Evolutionary conservation across 2,113 vertebrate species (phyloP), one percentile per base, ranked within the genome.

Genomic region (Nannobrachium achirus): DNA sequence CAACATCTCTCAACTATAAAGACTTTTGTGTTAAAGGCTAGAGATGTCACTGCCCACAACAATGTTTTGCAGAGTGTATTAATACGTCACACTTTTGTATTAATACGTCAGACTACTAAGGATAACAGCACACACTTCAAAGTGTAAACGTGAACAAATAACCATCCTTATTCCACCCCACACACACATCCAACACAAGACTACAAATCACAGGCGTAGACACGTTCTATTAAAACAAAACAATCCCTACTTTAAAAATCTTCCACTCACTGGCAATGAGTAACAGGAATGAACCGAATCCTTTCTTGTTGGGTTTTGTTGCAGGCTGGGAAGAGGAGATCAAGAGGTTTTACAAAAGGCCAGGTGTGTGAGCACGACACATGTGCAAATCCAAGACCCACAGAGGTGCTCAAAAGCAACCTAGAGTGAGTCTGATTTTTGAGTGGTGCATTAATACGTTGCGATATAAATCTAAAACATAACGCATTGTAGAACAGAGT

Each of bases 151-250:
- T 33, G 25, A 33, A 25, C 4, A 25, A 25, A 33, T 2, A 33
- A 3, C 25, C 25, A 33, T 33, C 25, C 25, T 4, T 25, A 25
- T 25, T 25, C 25, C 25, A 7, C 13, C 13, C 2, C 8, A 13
- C 13, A 50, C 49, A 50, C 1, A 11, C 6, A 16, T 11, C 48
- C 48, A 14, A 50, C 48, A 1, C 0, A 50, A 45, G 13, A 45
- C 9, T 0, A 41, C 19, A 14, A 25, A 20, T 18, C 20, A 44
- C 71, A 75, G 38, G 77, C 64, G 63, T 19, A 0, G 38, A 20
- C 73, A 72, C 25, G 80, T 63, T 73, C 0, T 33, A 33, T 33
- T 33, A 33, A 33, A 40, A 69, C 10, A 59, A 61, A 65, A 60
- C 2, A 16, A 62, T 19, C 33, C 56, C 7, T 14, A 20, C 48